Evolutionary conservation across 2,888 invertebrate species (phyloP), one percentile per base, ranked within the genome.

Genomic region (Tyria jacobaeae): DNA sequence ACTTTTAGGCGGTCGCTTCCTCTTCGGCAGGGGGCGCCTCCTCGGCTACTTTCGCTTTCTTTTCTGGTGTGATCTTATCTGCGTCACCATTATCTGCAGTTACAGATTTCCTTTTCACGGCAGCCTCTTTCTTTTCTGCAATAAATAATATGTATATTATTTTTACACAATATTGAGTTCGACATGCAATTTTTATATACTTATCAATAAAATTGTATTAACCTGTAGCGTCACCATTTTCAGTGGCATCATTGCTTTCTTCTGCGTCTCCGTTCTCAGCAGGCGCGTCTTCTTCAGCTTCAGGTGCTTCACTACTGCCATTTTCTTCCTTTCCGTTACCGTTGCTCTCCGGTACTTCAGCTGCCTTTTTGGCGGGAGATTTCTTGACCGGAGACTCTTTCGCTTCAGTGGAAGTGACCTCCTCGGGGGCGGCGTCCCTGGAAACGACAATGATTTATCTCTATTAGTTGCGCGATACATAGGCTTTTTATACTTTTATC

Each of bases 71-170:
- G 52, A 94, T 95, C 74, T 95, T 96, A 70, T 96, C 96, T 12
- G 91, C 90, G 53, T 95, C 95, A 57, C 94, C 95, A 48, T 92
- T 92, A 68, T 94, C 92, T 4, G 90, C 94, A 14, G 95, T 92
- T 24, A 94, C 94, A 59, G 96, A 96, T 95, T 96, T 96, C 94
- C 96, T 96, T 90, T 96, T 96, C 84, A 95, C 94, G 72, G 95
- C 94, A 59, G 94, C 89, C 64, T 93, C 94, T 82, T 91, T 91
- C 83, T 89, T 90, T 82, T 93, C 92, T 92, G 90, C 75, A 90
- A 91, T 59, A 51, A n/a, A 62, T 64, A 64, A 31, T 63, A 24
- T 21, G 25, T 51, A 49, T 5, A 53, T 14, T 3, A n/a, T 53
- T 5, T 10, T 34, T 25, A 35, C 25, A 37, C 3, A 0, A 39